Evolutionary conservation across 2,888 invertebrate species (phyloP).

Genomic region (Cyclophora albipunctata): DNA sequence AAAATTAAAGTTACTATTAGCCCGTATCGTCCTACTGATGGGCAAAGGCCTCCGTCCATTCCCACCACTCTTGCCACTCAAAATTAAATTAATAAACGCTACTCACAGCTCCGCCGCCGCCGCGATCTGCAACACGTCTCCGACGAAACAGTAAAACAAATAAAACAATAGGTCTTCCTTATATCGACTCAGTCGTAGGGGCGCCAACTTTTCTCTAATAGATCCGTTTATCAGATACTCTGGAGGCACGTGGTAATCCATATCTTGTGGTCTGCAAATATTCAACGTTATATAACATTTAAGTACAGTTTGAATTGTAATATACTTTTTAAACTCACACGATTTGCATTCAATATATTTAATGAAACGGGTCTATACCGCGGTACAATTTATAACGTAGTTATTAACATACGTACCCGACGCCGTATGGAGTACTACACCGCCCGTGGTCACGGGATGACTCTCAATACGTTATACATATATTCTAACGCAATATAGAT

Average conservation of each 20-base stretch:
- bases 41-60: too few relatives aligned
- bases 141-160: conserved; percentile 99
- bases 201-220: conserved; percentile 96
- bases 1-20: too few relatives aligned
- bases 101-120: conserved; percentile 97
- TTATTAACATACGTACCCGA: neutral
- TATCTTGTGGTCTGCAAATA: conserved; percentile 91
- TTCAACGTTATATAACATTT: neutral
- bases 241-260: conserved; percentile 97
- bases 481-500: too few relatives aligned
- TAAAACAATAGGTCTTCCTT: conserved; percentile 99
- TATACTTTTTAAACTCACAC: too few relatives aligned
- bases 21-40: too few relatives aligned
- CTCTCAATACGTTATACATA: too few relatives aligned
- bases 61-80: too few relatives aligned
- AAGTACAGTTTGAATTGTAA: too few relatives aligned
- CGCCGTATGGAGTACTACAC: neutral
- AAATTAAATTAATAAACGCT: conserved; percentile 1
- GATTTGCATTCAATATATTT: too few relatives aligned
- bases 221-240: conserved; percentile 98
- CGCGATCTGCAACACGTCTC: conserved; percentile 97
- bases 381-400: too few relatives aligned
- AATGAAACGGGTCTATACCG: too few relatives aligned
- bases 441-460: too few relatives aligned
- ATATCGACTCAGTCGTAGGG: conserved; percentile 96